Evolutionary conservation across 2,113 vertebrate species (phyloP), one percentile per base, ranked within the genome.

Genomic region (Pachypanchax playfairii): DNA sequence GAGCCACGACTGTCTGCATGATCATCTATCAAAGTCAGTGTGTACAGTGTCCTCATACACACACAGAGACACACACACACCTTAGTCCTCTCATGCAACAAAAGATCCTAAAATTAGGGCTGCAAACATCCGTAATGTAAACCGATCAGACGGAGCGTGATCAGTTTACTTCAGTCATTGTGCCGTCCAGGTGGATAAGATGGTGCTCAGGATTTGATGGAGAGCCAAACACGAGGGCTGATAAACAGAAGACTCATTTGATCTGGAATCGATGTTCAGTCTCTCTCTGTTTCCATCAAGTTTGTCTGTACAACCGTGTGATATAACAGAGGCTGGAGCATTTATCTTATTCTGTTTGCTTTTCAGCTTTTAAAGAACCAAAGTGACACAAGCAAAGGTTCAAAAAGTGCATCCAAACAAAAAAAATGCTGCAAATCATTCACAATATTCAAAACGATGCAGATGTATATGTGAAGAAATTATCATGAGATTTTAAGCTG

Each of bases 21-120:
- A 79, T 66, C 70, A 80, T 80, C 65, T 59, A 71, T 84, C 70
- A 84, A 39, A 61, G 74, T 69, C 69, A 55, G 31, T 38, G 55
- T 50, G 21, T 66, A 51, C 56, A 26, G 47, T 66, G 51, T 28
- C 46, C 31, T 79, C 62, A 70, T 56, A 43, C 56, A 65, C 48
- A 35, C 47, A 26, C 49, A 6, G 10, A 20, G 46, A 26, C 28
- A 35, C 48, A 20, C 24, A 24, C 9, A 44, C 1, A 1, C 43
- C 28, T 42, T 52, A 5, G 33, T 13, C 3, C 24, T 21, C 39
- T 35, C 44, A 62, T 6, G 12, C 52, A 33, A 35, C 28, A 18
- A n/a, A 21, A 29, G 4, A 44, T 31, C 21, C 20, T n/a, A 11
- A 47, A 52, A n/a, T 26, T 28, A 29, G 18, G 15, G 24, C 28